Evolutionary conservation across 2,113 vertebrate species (phyloP).

Genomic region (Pituophis catenifer): DNA sequence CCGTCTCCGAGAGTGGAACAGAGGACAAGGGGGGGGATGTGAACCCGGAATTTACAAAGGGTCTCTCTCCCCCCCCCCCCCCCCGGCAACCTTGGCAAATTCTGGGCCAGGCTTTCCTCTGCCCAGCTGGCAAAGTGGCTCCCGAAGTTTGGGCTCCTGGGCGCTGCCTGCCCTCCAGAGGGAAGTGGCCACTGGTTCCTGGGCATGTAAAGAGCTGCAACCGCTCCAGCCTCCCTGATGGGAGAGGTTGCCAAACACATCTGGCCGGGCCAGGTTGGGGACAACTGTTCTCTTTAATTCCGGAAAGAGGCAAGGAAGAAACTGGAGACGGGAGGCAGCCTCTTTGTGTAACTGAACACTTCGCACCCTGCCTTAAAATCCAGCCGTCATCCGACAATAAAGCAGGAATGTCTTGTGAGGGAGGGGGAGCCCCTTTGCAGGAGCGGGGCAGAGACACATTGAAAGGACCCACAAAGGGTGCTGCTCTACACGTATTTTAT

Average conservation of each 20-base stretch:
- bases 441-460: background rate
- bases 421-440: background rate
- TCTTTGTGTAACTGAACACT: background rate
- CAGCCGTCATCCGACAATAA: background rate
- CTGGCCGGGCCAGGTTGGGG: background rate
- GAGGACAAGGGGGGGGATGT: background rate
- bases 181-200: background rate
- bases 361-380: background rate
- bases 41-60: background rate
- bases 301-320: background rate
- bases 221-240: background rate
- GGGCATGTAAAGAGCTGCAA: background rate
- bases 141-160: background rate
- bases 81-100: background rate
- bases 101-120: background rate
- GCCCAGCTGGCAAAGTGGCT: background rate
- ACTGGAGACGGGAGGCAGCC: background rate
- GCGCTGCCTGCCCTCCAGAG: background rate
- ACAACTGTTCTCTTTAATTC: background rate
- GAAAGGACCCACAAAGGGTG: background rate
- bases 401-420: background rate
- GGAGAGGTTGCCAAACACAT: background rate
- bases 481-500: conserved; percentile 15
- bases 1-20: background rate
- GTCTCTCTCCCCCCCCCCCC: no score